These are phyloP conservation scores for Palaemon carinicauda DNA, from an alignment of 1,140 invertebrate genomes.

Conservation along the genomic window DNA sequence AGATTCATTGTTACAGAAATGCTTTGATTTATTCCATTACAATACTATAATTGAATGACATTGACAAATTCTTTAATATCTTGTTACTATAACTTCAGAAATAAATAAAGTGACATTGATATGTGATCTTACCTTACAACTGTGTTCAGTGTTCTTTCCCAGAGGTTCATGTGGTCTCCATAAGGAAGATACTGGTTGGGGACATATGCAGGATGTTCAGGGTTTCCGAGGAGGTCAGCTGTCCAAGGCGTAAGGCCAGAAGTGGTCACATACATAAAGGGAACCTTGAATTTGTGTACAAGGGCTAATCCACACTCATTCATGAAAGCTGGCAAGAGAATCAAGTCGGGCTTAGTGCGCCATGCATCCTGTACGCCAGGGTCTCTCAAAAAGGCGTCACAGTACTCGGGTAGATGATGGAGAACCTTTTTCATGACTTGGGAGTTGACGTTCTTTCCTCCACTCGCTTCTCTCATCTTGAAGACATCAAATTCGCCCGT, in stretches of 20 bases:
- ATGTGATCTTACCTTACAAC: constrained; percentile 44
- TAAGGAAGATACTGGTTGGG: constrained; percentile 58
- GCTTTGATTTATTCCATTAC: no score
- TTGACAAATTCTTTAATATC: neutral
- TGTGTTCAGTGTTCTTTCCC: constrained; percentile 59
- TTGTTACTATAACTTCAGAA: no score
- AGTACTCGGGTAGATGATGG: constrained; percentile 54
- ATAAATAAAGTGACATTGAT: neutral
- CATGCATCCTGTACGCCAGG: constrained; percentile 50
- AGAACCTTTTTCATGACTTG: constrained; percentile 57
- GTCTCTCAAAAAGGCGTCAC: constrained; percentile 56
- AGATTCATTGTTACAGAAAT: neutral
- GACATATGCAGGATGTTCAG: constrained; percentile 57
- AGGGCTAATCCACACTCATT: constrained; percentile 62
- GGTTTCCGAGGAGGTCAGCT: constrained; percentile 59
- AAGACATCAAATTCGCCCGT: constrained; percentile 58
- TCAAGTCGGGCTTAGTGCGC: constrained; percentile 61
- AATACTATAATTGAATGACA: neutral
- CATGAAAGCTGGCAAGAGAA: constrained; percentile 61
- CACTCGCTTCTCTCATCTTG: constrained; percentile 39
- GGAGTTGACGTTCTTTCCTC: constrained; percentile 50
- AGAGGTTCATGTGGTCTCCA: constrained; percentile 60
- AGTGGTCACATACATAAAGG: constrained; percentile 67
- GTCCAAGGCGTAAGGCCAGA: constrained; percentile 59
- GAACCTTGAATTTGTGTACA: constrained; percentile 69